Conservation (phyloP, 1,140 invertebrate species). For the Acromyrmex heyeri region DNA sequence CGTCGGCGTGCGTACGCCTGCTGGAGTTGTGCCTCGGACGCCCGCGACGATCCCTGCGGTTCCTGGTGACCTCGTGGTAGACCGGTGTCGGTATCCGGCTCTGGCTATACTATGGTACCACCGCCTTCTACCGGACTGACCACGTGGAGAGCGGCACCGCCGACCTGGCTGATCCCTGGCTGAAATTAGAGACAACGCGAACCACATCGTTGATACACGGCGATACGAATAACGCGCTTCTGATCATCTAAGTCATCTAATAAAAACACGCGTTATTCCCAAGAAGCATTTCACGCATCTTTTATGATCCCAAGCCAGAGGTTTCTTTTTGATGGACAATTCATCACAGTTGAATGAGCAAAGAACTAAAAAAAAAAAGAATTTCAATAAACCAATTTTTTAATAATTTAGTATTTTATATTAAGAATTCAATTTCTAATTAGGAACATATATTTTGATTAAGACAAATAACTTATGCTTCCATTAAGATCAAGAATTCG, state of each 20-base stretch:
- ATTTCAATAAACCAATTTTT: background rate
- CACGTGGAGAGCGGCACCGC: conserved; percentile 78
- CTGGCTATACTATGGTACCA: conserved; percentile 83
- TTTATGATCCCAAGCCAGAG: too few species aligned
- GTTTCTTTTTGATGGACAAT: background rate
- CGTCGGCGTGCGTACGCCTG: conserved; percentile 64
- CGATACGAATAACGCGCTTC: conserved; percentile 21
- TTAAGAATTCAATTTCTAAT: background rate
- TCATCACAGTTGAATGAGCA: background rate
- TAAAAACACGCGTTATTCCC: conserved; percentile 15
- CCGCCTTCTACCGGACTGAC: conserved; percentile 81
- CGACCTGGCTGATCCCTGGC: conserved; percentile 80
- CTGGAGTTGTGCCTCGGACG: conserved; percentile 68
- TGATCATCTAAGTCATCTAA: background rate
- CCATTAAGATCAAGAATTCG: background rate
- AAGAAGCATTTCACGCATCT: conserved; percentile 11
- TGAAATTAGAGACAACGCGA: conserved; percentile 70
- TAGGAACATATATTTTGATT: background rate
- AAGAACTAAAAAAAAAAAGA: background rate
- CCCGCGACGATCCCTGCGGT: conserved; percentile 59
- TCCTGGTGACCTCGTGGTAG: conserved; percentile 52
- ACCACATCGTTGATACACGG: conserved; percentile 27
- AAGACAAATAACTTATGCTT: background rate
- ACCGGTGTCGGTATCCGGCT: conserved; percentile 60
- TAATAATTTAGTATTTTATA: background rate